phyloP scores from a whole-genome alignment of 2,113 vertebrate genomes.

The Crotalus tigris region DNA sequence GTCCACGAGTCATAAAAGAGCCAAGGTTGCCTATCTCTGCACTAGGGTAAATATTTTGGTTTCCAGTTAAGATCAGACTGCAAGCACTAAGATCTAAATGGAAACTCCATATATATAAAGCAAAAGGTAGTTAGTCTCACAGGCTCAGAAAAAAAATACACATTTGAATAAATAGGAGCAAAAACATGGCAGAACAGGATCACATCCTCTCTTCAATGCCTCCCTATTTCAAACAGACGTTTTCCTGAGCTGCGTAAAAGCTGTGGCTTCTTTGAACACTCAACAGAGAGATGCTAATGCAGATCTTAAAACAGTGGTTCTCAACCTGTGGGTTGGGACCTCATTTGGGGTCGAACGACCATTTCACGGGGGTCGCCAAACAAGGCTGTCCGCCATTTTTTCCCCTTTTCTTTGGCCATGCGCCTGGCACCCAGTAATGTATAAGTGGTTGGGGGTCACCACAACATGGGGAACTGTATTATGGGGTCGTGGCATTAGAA shows the following conservation, averaged over 20 bases:
- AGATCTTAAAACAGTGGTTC: neutral
- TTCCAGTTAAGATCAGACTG: neutral
- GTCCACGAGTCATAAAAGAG: too few species aligned
- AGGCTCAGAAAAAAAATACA: neutral
- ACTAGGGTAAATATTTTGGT: neutral
- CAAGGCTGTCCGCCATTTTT: too few species aligned
- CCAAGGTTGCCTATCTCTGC: too few species aligned
- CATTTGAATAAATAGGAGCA: neutral
- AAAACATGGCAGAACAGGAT: neutral
- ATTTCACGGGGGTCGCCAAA: too few species aligned
- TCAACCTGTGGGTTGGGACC: too few species aligned
- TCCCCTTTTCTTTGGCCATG: too few species aligned
- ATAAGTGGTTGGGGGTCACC: too few species aligned
- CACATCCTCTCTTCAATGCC: neutral
- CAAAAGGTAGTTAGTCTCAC: neutral
- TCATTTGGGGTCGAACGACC: too few species aligned
- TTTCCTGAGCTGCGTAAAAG: neutral
- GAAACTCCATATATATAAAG: neutral
- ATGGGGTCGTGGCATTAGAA: too few species aligned
- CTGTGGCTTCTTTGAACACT: neutral
- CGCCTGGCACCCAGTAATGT: too few species aligned
- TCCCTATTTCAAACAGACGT: neutral
- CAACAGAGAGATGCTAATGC: neutral
- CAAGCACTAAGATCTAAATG: neutral
- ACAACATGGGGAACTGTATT: too few species aligned